phyloP scores from a whole-genome alignment of 2,113 vertebrate species.

The Triplophysa rosa region DNA sequence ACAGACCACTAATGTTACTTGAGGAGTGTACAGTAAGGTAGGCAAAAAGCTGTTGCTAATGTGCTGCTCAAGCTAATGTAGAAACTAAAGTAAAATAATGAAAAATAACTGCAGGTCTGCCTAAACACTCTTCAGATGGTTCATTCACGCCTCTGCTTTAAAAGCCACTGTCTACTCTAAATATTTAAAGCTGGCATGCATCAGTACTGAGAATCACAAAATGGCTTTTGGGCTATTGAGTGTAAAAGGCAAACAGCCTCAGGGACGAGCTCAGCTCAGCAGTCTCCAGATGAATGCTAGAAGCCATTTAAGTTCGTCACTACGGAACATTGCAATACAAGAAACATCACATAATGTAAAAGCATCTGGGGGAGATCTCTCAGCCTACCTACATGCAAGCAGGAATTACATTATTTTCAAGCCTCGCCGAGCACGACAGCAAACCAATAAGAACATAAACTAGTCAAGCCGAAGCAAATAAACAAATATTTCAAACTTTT shows the following conservation, averaged over 20 bases:
- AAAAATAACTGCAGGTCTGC: neutral
- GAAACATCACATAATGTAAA: too few species aligned
- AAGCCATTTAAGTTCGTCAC: neutral
- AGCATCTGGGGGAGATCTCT: too few species aligned
- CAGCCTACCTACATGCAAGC: too few species aligned
- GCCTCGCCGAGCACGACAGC: too few species aligned
- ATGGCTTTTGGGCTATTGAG: neutral
- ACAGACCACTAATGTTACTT: too few species aligned
- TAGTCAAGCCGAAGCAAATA: too few species aligned
- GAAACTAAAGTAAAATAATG: neutral
- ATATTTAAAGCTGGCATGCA: constrained; percentile 34
- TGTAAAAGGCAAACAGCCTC: neutral
- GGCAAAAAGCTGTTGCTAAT: too few species aligned
- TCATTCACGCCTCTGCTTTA: neutral
- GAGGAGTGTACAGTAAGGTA: too few species aligned
- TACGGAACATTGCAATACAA: neutral
- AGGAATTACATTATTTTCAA: too few species aligned
- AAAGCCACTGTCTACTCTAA: constrained; percentile 22
- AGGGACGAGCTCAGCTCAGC: neutral
- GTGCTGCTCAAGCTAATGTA: too few species aligned
- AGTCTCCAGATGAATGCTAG: neutral
- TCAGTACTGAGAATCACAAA: neutral
- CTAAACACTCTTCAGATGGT: neutral
- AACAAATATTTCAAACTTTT: too few species aligned
- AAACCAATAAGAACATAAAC: too few species aligned